Base-by-base conservation (phyloP, 2,888 invertebrate species). In the Drosophila falleni region DNA sequence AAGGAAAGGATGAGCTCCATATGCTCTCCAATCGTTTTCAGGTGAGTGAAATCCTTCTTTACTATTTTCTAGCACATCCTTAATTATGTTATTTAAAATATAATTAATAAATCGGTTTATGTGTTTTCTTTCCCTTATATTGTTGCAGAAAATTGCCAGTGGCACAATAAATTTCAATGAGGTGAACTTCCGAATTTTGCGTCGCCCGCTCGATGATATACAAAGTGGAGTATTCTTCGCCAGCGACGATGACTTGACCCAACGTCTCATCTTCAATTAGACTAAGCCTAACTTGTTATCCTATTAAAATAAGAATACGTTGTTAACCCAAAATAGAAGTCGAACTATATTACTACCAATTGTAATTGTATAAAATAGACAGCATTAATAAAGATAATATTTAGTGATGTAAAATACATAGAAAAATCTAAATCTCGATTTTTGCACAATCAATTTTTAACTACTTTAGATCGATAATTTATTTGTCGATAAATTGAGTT, bases 11-110 rank as follows among this genome's bases (percentile, higher is more conserved):
- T 87, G 95, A 96, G 80, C 91, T 96, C 1, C 96, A 95, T 95
- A 92, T 95, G 26, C 66, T 96, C 2, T 95, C 96, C 0, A 95
- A 94, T 49, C 94, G 95, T 66, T 96, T 95, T 90, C 96, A 97
- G 91, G 92, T 92, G 65, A 58, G 61, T 29, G 19, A 10, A 60
- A 9, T 15, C n/a, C 13, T 13, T 10, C 2, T n/a, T 3, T 31
- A 31, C 10, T 29, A 4, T 3, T 23, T 23, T 23, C 23, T 4
- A 23, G 23, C 4, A 29, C 29, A 19, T 19, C 19, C 19, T 19
- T 1, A 19, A 19, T 19, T 19, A 19, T 1, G 19, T 19, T 19
- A 19, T 19, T 19, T 19, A 19, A 19, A 19, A 19, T 37, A 4
- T 37, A 2, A 6, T n/a, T 8, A 8, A 6, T 37, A 37, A 3